Evolutionary conservation across 2,888 invertebrate genomes (phyloP), one percentile per base, ranked within the genome.

Genomic region (Baronia brevicornis): DNA sequence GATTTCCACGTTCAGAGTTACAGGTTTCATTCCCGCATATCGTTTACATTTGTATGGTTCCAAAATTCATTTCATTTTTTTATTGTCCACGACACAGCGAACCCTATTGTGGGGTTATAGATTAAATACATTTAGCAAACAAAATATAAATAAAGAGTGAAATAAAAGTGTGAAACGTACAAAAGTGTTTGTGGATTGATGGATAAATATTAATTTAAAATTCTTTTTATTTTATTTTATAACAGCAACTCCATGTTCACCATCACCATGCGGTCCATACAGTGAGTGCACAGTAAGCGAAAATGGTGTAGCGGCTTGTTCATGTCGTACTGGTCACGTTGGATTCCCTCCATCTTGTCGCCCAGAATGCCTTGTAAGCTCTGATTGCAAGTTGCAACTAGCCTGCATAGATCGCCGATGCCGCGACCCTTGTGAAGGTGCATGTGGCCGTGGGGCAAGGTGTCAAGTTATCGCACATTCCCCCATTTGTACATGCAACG

Each of bases 251-350:
- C 82, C 86, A 5, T 95, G 95, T 60, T 79, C 88, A 22, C 93
- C 92, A 26, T 91, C 90, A 27, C 93, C 93, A 1, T 95, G 95
- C 57, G 93, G 92, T 3, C 86, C 90, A 5, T 91, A 92, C 56
- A 90, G 92, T 21, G 78, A 88, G 48, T 92, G 91, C 54, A 65
- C 72, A 38, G 75, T 84, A 6, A 80, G 72, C 37, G 37, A 62
- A 3, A 75, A 68, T 24, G 84, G 85, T 27, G 85, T 89, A 39
- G 90, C 90, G 10, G 79, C 88, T 33, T 94, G 94, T 58, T 87
- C 88, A 3, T 94, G 94, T 59, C 82, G 89, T 20, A 75, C 88
- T 1, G 89, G 90, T 26, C 92, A 91, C 50, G 86, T 90, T 28
- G 94, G 94, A 6, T 87, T 90, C 39, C 91, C 93, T 2, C 88